Evolutionary conservation across 2,113 vertebrate species (phyloP).

Genomic region (Nestor notabilis): DNA sequence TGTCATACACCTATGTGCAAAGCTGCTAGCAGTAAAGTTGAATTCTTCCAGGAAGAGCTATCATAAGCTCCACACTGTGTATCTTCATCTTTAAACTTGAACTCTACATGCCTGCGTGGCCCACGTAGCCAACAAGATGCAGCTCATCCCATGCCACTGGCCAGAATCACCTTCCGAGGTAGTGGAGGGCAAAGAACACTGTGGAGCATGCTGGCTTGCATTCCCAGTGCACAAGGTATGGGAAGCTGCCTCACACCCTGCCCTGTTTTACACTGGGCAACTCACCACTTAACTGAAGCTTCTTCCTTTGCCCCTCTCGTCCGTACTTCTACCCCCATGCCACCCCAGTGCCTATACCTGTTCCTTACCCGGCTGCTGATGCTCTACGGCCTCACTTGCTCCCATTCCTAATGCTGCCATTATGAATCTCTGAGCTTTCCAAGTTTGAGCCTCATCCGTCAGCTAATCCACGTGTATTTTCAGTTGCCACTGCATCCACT

Average conservation of each 20-base stretch:
- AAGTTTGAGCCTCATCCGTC: not conserved
- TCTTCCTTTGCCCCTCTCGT: not conserved
- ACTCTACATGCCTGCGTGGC: not conserved
- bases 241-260: rapidly evolving
- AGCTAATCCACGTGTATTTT: not conserved
- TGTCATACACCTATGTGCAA: not conserved
- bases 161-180: not conserved
- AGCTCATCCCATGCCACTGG: not conserved
- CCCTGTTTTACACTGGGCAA: rapidly evolving
- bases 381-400: not conserved
- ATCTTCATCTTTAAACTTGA: not conserved
- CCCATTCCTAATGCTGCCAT: not conserved
- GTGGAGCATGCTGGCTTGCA: rapidly evolving
- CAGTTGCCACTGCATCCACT: not conserved
- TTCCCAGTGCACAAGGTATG: rapidly evolving
- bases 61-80: rapidly evolving
- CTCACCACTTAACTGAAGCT: not conserved
- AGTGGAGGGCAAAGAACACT: not conserved
- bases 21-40: not conserved
- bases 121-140: not conserved
- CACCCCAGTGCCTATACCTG: not conserved
- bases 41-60: not conserved
- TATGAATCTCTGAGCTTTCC: not conserved
- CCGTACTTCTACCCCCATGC: not conserved
- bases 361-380: not conserved